Base-by-base conservation (phyloP, 1,140 invertebrate species). In the Diuraphis noxia region DNA sequence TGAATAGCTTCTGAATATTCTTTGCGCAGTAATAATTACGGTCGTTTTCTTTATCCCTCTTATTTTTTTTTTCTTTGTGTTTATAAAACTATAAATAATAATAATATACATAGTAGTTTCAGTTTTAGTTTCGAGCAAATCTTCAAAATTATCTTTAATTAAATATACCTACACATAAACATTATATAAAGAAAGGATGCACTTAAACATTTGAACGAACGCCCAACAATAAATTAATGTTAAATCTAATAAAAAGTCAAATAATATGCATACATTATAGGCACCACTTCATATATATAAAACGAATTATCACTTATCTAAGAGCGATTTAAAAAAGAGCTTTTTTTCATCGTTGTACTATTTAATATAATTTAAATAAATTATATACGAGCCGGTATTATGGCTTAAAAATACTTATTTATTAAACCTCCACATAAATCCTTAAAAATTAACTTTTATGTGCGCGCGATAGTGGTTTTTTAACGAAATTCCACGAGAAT, bases 341-440 rank as follows among this genome's bases (percentile, higher is more conserved):
- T n/a, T 52, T 72, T 82, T 82, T 82, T 21, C 46, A 6, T 23
- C 46, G 46, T 49, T 41, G 40, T 30, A 82, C 8, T 41, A 41
- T 82, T 82, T 82, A 10, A 41, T 82, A 25, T 41, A 82, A 82
- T 82, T 82, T 82, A 82, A 82, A 82, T 41, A 82, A 40, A 82
- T 81, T 81, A 81, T 81, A 38, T 25, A 21, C 19, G 36, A 40
- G 9, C 9, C 9, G 79, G 79, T 81, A 36, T 81, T 38, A 38
- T 81, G 38, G 36, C 9, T 81, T 38, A 25, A 81, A 81, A 81
- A 25, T 81, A 72, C 56, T 81, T 81, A 38, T 81, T 81, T 81
- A 38, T 38, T 49, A n/a, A n/a, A 81, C 79, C 38, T 38, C 9
- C 36, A 41, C 25, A 30, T 82, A 41, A 43, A 41, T 82, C 38